These are phyloP conservation scores for Leptinotarsa haldemani DNA, from an alignment of 2,888 invertebrate species.

Conservation along the genomic window DNA sequence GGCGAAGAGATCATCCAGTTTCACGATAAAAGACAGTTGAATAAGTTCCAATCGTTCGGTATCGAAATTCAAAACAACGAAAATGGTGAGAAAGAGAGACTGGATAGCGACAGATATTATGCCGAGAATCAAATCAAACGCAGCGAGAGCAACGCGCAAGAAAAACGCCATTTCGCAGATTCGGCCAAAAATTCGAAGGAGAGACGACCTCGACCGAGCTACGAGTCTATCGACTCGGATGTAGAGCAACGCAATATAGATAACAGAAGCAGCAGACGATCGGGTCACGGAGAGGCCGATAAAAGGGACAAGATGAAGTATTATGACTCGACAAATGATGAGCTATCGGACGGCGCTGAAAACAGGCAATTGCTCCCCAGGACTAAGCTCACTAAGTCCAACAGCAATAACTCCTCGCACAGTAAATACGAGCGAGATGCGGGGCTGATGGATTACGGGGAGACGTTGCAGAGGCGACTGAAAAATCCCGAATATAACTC, in stretches of 20 bases:
- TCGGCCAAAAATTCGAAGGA: constrained; percentile 49
- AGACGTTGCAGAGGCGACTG: constrained; percentile 65
- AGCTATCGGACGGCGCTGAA: constrained; percentile 63
- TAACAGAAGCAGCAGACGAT: constrained; percentile 42
- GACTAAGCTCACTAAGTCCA: constrained; percentile 76
- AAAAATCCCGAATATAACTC: constrained; percentile 63
- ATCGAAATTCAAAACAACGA: constrained; percentile 57
- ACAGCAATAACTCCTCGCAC: constrained; percentile 59
- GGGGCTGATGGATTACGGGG: constrained; percentile 64
- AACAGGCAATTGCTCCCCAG: constrained; percentile 75
- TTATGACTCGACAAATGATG: constrained; percentile 62
- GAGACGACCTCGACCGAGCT: constrained; percentile 59
- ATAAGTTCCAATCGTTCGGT: constrained; percentile 62
- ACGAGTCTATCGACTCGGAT: constrained; percentile 62
- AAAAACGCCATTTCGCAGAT: constrained; percentile 57
- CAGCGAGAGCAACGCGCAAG: constrained; percentile 50
- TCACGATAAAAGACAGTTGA: constrained; percentile 53
- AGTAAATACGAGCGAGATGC: constrained; percentile 61
- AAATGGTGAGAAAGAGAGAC: constrained; percentile 58
- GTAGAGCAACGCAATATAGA: constrained; percentile 51
- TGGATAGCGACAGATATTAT: constrained; percentile 53
- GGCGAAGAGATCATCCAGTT: constrained; percentile 58
- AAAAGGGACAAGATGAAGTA: constrained; percentile 57
- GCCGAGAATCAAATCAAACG: constrained; percentile 43
- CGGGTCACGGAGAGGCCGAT: constrained; percentile 41